Evolutionary conservation across 2,113 vertebrate genomes (phyloP).

Genomic region (Misgurnus anguillicaudatus): DNA sequence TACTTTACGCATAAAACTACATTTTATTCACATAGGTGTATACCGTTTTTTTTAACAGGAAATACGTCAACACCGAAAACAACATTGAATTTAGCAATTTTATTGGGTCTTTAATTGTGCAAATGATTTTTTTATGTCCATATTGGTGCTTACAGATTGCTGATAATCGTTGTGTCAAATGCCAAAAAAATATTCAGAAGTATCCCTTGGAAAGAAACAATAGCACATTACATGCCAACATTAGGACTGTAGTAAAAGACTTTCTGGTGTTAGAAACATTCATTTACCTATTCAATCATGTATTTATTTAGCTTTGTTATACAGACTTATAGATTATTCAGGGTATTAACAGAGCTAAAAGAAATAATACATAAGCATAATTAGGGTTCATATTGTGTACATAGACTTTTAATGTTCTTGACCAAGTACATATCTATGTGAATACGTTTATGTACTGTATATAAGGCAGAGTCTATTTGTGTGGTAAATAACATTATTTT

Average conservation of each 20-base stretch:
- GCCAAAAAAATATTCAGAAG: background rate
- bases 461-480: slow-evolving; percentile 80
- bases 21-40: too few relatives aligned
- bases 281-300: slow-evolving; percentile 8
- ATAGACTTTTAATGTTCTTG: slow-evolving; percentile 73
- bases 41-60: too few relatives aligned
- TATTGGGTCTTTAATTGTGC: too few relatives aligned
- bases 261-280: slow-evolving; percentile 2
- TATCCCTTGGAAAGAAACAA: slow-evolving; percentile 1
- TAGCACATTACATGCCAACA: background rate
- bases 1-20: too few relatives aligned
- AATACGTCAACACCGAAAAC: too few relatives aligned
- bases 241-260: background rate
- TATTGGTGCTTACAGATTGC: background rate
- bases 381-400: slow-evolving; percentile 67
- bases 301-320: slow-evolving; percentile 30
- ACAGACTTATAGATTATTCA: background rate
- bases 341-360: slow-evolving; percentile 22
- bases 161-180: background rate
- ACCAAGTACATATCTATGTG: slow-evolving; percentile 73
- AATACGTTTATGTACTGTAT: slow-evolving; percentile 78
- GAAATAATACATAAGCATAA: slow-evolving; percentile 67
- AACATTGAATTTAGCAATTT: too few relatives aligned
- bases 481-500: slow-evolving; percentile 76
- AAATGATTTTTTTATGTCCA: background rate